Conservation (phyloP, 2,113 vertebrate species). For the Ceratotherium simum region DNA sequence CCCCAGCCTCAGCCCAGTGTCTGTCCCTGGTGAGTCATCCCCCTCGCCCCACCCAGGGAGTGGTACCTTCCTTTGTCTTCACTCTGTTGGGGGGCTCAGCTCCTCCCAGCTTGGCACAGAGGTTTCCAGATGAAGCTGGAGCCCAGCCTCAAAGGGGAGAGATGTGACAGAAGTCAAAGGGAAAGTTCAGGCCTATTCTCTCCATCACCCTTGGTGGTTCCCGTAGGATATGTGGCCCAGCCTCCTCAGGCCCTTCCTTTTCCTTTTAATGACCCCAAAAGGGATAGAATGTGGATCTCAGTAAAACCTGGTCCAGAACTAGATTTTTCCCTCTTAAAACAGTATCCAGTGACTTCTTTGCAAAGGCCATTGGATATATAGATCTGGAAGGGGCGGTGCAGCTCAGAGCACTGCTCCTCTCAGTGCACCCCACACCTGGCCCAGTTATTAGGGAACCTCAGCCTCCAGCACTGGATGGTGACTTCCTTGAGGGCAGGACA, state of each 20-base stretch:
- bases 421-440: not conserved
- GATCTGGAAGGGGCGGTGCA: not conserved
- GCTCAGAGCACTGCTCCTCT: not conserved
- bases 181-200: not conserved
- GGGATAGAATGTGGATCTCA: not conserved
- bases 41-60: not conserved
- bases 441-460: not conserved
- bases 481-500: not conserved
- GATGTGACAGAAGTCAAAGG: not conserved
- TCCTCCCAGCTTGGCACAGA: not conserved
- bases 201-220: too few relatives aligned
- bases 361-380: not conserved
- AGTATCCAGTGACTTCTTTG: not conserved
- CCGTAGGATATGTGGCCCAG: too few relatives aligned
- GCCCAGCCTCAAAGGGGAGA: not conserved
- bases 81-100: not conserved
- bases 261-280: not conserved
- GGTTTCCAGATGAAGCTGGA: not conserved
- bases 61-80: not conserved
- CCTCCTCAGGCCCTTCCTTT: not conserved
- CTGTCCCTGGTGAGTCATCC: not conserved
- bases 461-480: not conserved
- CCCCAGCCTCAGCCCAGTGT: not conserved
- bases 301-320: not conserved
- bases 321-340: conserved; percentile 12